Conservation (phyloP, 35 echinoderm and acorn worm genomes). For the Chiridota heheva region DNA sequence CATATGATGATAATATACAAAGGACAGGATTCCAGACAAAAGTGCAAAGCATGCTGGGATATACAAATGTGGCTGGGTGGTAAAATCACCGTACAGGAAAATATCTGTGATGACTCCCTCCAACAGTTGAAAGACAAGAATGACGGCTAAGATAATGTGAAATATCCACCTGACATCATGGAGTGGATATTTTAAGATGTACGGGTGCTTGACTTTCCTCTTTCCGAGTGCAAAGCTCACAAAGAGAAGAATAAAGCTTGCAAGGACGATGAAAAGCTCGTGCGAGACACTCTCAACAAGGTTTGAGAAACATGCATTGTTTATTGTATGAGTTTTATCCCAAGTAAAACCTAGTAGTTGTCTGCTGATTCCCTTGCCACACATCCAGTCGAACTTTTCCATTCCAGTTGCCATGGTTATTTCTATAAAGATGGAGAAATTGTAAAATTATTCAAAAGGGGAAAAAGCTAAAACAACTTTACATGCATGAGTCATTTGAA, state of each 20-base stretch:
- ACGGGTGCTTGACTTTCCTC: slow-evolving; percentile 1
- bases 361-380: slow-evolving; percentile 26
- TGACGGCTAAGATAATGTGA: background rate
- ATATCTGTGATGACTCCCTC: slow-evolving; percentile 73
- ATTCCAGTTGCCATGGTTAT: background rate
- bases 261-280: slow-evolving; percentile 48
- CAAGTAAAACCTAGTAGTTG: slow-evolving; percentile 23
- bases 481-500: too few species aligned
- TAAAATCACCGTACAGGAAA: background rate
- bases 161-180: slow-evolving; percentile 57
- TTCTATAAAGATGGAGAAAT: too few species aligned
- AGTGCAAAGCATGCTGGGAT: slow-evolving; percentile 43
- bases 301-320: slow-evolving; percentile 82
- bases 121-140: slow-evolving; percentile 17
- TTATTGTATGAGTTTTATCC: slow-evolving; percentile 57
- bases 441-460: too few species aligned
- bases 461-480: too few species aligned
- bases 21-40: slow-evolving; percentile 38
- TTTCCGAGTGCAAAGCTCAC: slow-evolving; percentile 31
- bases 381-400: slow-evolving; percentile 67
- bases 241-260: slow-evolving; percentile 55
- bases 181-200: slow-evolving; percentile 58
- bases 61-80: slow-evolving; percentile 58
- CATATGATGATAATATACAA: slow-evolving; percentile 68
- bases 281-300: slow-evolving; percentile 65